Evolutionary conservation across 1,140 invertebrate genomes (phyloP), one percentile per base, ranked within the genome.

Genomic region (Acromyrmex charruanus): DNA sequence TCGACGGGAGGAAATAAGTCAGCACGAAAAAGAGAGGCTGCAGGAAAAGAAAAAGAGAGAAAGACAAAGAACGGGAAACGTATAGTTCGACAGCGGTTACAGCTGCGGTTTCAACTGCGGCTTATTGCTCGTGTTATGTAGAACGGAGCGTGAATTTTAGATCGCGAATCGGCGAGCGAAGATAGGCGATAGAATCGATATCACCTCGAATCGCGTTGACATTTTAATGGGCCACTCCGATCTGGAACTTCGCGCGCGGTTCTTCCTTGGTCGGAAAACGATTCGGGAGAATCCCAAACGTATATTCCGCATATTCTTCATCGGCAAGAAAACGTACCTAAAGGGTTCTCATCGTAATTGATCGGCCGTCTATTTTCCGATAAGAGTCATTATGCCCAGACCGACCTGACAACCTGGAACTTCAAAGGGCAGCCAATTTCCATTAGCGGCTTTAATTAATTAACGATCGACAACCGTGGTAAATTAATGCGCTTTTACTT

Each of bases 281-380:
- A 39, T 58, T 16, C 39, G 1, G 21, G n/a, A 49, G 39, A 0
- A 82, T 61, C 21, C 2, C 7, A 5, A 31, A 59, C 21, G 3
- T 53, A 10, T 21, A 31, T 44, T n/a, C 53, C 14, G 51, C 75
- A 35, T 35, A 61, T 77, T 66, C 53, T 72, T 66, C 79, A 85
- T 87, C 72, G 39, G 12, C 55, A 51, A 5, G n/a, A 10, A 35
- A 61, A 63, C 18, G 59, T n/a, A 55, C 66, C 69, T 55, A 77
- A 74, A 89, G 82, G 84, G 68, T 71, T 66, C 55, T 69, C 74
- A 44, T 55, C 65, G 74, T 90, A 90, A 90, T 90, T 85, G 74
- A 90, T 90, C 68, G 85, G 39, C 65, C 89, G 72, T 79, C 86
- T 84, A 89, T 90, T 85, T 86, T 72, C 88, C 81, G 69, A 63